Base-by-base conservation (phyloP, 1,140 invertebrate genomes). In the Orius insidiosus region DNA sequence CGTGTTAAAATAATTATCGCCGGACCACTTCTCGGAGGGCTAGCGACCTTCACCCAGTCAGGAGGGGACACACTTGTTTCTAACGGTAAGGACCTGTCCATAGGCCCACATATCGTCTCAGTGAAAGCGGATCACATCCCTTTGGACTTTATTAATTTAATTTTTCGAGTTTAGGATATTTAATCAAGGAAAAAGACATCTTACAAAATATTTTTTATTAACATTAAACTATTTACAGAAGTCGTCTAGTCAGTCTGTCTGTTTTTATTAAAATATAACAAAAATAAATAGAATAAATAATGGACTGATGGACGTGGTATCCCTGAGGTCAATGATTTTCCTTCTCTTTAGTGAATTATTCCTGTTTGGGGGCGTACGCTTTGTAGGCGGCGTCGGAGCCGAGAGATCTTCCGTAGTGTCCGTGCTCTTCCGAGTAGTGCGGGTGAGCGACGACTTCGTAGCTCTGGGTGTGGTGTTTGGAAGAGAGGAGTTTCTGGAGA, bases 361-460 rank as follows among this genome's bases (percentile, higher is more conserved):
- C 41, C 18, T 30, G 18, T 24, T 53, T 48, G 36, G 45, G 41
- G 33, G 51, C 49, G 53, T 77, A 68, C 48, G 68, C 74, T 49
- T 64, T 67, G 58, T 79, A 80, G 34, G 76, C 75, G 53, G 77
- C 53, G 46, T 79, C 66, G 4, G 70, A 67, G 36, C 51, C 68
- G 39, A 71, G 59, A 16, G 70, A 64, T 32, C 74, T 58, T 40
- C 68, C 71, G 63, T 73, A 75, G 37, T 69, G 67, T 33, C 63
- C 60, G 52, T 75, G 72, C 46, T 72, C 68, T 43, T 75, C 55
- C 66, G 69, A 49, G 54, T 72, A 67, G 53, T 76, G 74, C 4
- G 74, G 75, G 58, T 76, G 76, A 35, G 75, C 68, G 0, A 77
- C 75, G 0, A 79, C 76, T 57, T 85, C 83, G 58, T 83, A 84